phyloP scores from a whole-genome alignment of 2,888 invertebrate genomes.

The Candidula unifasciata region DNA sequence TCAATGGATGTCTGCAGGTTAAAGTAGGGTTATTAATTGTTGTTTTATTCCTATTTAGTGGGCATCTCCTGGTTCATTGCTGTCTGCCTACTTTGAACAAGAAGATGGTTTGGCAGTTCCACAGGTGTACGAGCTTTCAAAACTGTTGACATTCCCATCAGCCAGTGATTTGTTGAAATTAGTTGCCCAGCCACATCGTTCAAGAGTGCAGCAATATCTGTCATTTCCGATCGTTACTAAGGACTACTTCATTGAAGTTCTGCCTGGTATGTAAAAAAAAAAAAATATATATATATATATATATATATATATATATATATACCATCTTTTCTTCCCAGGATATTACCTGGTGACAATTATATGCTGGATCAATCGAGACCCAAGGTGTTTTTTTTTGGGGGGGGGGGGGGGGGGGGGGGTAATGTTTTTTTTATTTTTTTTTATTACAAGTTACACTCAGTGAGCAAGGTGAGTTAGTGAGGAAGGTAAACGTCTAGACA shows the following conservation, averaged over 20 bases:
- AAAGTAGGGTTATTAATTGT: not conserved
- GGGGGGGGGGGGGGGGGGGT: too few relatives aligned
- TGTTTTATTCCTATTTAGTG: constrained; percentile 49
- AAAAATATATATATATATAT: too few relatives aligned
- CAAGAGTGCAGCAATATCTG: constrained; percentile 28
- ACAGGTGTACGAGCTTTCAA: constrained; percentile 43
- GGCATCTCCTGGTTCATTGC: constrained; percentile 49
- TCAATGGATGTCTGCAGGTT: not conserved
- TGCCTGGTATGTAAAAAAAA: constrained; percentile 39
- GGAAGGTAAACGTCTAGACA: too few relatives aligned
- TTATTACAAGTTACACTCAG: too few relatives aligned
- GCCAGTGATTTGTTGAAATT: constrained; percentile 19
- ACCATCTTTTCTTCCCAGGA: too few relatives aligned
- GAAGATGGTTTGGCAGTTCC: constrained; percentile 79
- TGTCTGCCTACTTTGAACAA: constrained; percentile 42
- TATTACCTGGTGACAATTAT: too few relatives aligned
- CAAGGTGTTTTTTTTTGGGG: not conserved
- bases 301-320: not conserved
- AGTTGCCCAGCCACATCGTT: not conserved
- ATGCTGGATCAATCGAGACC: too few relatives aligned
- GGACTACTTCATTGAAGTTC: not conserved
- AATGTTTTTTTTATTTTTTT: too few relatives aligned
- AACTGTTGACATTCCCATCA: constrained; percentile 36
- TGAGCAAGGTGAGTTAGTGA: too few relatives aligned
- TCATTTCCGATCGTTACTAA: not conserved